phyloP scores from a whole-genome alignment of 2,888 invertebrate genomes.

The Lamellibrachia satsuma region DNA sequence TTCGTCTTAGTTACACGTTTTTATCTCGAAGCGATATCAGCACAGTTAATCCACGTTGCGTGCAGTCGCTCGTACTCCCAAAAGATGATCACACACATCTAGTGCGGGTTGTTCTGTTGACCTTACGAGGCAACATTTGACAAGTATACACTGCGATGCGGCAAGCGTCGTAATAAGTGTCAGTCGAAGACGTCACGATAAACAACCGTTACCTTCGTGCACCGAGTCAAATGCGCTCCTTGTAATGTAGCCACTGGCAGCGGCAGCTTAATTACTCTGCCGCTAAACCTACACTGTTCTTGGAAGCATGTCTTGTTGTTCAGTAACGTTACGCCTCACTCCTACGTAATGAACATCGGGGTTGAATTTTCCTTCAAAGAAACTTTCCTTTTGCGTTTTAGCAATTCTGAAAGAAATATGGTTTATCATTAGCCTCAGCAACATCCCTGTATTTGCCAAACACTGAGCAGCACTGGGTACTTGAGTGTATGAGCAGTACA shows the following conservation, averaged over 20 bases:
- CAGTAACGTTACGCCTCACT: background rate
- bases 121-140: background rate
- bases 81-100: background rate
- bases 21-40: background rate
- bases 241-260: background rate
- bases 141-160: background rate
- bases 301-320: background rate
- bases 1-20: background rate
- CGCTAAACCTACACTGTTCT: background rate
- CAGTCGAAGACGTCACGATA: background rate
- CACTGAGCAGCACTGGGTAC: background rate
- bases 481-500: background rate
- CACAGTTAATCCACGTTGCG: background rate
- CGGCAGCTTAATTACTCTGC: background rate
- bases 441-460: background rate
- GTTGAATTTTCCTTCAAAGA: background rate
- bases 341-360: background rate
- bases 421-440: background rate
- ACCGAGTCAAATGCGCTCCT: background rate
- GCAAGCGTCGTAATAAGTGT: background rate
- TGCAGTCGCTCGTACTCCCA: background rate
- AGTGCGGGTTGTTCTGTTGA: background rate
- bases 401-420: background rate
- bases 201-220: background rate
- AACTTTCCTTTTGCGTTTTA: background rate